Percentiles rank a stretch among this genome's conserved stretches.
Evolutionary conservation across 2,888 invertebrate genomes (phyloP).

Genomic region (Malacosoma neustria): DNA sequence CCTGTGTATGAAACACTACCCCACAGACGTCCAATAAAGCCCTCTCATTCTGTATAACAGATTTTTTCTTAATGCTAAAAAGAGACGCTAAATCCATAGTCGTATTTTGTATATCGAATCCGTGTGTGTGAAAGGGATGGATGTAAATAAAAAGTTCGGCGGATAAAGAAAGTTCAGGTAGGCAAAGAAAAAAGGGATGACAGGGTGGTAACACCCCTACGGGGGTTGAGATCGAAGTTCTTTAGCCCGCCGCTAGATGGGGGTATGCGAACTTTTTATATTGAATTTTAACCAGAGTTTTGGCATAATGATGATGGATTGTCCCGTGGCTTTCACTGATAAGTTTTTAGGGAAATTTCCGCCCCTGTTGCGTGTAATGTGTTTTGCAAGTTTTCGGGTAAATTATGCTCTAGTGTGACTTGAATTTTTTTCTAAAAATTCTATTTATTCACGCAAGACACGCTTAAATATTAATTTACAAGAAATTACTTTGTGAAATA

Average conservation of each 20-base stretch:
- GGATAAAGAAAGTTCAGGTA: conserved; percentile 75
- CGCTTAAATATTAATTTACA: too few species aligned
- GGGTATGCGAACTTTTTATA: conserved; percentile 59
- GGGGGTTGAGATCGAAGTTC: conserved; percentile 43
- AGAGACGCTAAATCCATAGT: conserved; percentile 28
- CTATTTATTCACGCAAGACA: too few species aligned
- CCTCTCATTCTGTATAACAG: conserved; percentile 64
- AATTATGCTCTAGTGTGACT: conserved; percentile 41
- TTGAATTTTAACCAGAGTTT: conserved; percentile 67
- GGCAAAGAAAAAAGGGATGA: conserved; percentile 71
- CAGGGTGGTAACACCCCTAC: conserved; percentile 57
- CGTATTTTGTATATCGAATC: conserved; percentile 15
- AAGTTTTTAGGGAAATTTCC: conserved; percentile 59
- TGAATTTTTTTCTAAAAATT: too few species aligned
- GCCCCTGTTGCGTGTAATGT: conserved; percentile 43
- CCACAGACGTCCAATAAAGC: conserved; percentile 58
- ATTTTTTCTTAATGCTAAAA: conserved; percentile 61
- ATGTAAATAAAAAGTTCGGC: conserved; percentile 60
- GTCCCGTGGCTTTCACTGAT: conserved; percentile 62
- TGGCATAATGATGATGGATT: conserved; percentile 73
- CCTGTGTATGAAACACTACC: conserved; percentile 68
- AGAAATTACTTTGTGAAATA: too few species aligned
- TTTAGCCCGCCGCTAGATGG: conserved; percentile 59
- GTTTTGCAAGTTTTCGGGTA: conserved; percentile 52
- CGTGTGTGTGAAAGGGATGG: conserved; percentile 40